A percentile compares a stretch with the other conserved stretches of the same genome.
Conservation (phyloP, 2,113 vertebrate species). For the Ammodytes marinus region DNA sequence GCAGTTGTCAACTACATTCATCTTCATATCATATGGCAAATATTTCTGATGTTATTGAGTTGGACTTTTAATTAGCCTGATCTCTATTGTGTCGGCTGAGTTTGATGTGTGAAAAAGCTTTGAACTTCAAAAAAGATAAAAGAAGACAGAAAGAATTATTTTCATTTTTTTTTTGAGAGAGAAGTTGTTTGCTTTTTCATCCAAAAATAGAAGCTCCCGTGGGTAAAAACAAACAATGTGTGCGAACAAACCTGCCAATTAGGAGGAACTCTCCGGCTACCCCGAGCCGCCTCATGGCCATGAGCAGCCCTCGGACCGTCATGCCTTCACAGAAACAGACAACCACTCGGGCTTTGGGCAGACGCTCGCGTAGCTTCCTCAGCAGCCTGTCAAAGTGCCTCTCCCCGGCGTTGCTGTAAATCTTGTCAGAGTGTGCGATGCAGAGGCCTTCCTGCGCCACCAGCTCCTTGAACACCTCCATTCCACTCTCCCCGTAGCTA, state of each 20-base stretch:
- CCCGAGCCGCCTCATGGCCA: conserved; percentile 94
- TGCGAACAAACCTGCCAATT: conserved; percentile 90
- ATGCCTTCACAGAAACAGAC: conserved; percentile 99
- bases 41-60: too few species aligned
- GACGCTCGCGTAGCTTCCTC: conserved; percentile 92
- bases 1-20: not conserved
- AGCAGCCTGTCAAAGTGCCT: conserved; percentile 97
- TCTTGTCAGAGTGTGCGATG: conserved; percentile 97
- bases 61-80: not conserved
- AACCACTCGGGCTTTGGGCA: conserved; percentile 96
- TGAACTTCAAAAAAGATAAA: not conserved
- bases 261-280: conserved; percentile 95
- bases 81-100: not conserved
- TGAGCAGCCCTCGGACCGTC: conserved; percentile 96
- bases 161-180: not conserved
- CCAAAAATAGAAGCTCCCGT: not conserved
- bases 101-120: not conserved
- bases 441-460: conserved; percentile 96
- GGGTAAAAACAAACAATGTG: conserved; percentile 19
- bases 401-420: conserved; percentile 98
- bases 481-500: conserved; percentile 98
- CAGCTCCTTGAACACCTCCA: conserved; percentile 98
- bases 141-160: not conserved
- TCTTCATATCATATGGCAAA: not conserved
- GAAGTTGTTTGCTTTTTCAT: not conserved